phyloP scores from a whole-genome alignment of 2,113 vertebrate genomes.

The Antennarius striatus region DNA sequence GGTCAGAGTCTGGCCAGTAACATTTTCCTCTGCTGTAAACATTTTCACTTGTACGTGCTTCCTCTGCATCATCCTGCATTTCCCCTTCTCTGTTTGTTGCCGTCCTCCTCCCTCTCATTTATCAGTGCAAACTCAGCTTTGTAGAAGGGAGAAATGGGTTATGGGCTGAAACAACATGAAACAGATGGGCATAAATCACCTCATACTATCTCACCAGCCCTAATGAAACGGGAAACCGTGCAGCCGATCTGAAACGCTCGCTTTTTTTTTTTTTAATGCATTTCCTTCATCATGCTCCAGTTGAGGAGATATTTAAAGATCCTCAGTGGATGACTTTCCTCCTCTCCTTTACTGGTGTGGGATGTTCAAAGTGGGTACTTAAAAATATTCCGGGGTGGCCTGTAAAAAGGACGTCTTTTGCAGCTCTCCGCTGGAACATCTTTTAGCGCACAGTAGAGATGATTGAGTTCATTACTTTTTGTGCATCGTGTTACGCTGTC shows the following conservation, averaged over 20 bases:
- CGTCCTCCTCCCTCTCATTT: constrained; percentile 39
- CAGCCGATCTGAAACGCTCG: constrained; percentile 12
- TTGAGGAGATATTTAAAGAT: constrained; percentile 65
- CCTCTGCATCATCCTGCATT: background rate
- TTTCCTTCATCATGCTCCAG: constrained; percentile 61
- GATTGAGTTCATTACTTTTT: constrained; percentile 57
- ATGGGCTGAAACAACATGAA: constrained; percentile 62
- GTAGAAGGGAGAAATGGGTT: constrained; percentile 56
- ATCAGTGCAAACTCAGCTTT: constrained; percentile 42
- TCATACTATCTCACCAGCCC: constrained; percentile 46
- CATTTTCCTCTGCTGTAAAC: no score
- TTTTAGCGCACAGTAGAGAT: constrained; percentile 15
- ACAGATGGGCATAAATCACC: constrained; percentile 67
- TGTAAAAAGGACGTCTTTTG: constrained; percentile 33
- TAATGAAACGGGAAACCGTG: constrained; percentile 54
- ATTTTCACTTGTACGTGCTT: background rate
- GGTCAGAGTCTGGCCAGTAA: background rate
- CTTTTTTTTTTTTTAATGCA: constrained; percentile 33
- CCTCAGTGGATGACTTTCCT: constrained; percentile 27
- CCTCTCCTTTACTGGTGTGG: constrained; percentile 29
- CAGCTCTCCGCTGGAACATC: constrained; percentile 22
- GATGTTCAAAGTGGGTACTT: constrained; percentile 40
- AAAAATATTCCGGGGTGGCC: constrained; percentile 51
- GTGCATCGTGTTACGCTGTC: constrained; percentile 42
- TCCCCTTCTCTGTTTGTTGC: background rate